Conservation (phyloP, 2,797 vertebrate species). For the Sebastes dallii region DNA sequence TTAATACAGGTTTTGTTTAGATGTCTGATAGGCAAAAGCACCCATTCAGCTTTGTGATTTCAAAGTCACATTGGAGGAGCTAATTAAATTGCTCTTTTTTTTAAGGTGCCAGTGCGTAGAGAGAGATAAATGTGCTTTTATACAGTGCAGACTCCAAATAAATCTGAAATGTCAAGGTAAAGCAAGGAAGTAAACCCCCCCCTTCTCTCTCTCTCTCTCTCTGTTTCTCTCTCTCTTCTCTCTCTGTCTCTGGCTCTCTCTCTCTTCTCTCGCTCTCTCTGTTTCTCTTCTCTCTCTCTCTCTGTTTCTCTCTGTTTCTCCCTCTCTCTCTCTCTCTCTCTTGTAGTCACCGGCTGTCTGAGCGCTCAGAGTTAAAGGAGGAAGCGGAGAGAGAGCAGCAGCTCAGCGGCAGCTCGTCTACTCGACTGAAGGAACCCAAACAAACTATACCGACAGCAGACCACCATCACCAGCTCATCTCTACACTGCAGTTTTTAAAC, state of each 20-base stretch:
- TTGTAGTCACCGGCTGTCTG: not conserved
- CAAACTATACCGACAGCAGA: not conserved
- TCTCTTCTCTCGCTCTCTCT: no score
- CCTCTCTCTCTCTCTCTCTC: not conserved
- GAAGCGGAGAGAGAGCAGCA: conserved; percentile 50
- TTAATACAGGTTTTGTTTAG: not conserved
- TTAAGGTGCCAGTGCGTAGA: not conserved
- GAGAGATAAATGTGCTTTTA: not conserved
- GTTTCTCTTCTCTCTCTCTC: not conserved
- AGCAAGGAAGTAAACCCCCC: not conserved
- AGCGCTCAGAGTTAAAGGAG: conserved; percentile 60
- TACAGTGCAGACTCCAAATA: not conserved
- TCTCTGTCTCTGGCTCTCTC: not conserved
- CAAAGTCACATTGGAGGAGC: not conserved
- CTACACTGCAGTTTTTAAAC: not conserved
- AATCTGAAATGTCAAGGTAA: not conserved
- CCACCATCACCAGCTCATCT: not conserved
- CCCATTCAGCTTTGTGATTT: not conserved
- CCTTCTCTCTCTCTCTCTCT: not conserved
- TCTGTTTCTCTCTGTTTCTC: not conserved
- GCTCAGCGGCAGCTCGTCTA: conserved; percentile 17
- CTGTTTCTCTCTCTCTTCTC: not conserved
- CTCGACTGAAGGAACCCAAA: not conserved
- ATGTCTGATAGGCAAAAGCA: not conserved
- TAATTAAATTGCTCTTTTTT: not conserved